phyloP scores from a whole-genome alignment of 2,797 vertebrate genomes.

The Syncerus caffer region DNA sequence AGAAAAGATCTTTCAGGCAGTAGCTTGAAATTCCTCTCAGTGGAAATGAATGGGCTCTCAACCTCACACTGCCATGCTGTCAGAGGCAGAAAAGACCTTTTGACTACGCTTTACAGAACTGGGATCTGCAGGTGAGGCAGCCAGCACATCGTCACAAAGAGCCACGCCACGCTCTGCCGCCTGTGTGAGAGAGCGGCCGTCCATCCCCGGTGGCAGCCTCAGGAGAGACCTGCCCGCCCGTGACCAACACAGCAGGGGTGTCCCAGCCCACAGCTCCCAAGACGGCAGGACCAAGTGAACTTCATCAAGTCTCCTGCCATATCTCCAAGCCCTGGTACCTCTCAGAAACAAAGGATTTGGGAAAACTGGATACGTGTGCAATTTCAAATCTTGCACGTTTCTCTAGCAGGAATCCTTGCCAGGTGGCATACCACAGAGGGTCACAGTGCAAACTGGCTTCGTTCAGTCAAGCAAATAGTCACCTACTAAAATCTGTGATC shows the following conservation, averaged over 20 bases:
- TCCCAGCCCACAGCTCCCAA: background rate
- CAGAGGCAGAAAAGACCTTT: background rate
- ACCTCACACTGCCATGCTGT: background rate
- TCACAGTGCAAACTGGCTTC: background rate
- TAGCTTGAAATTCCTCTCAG: background rate
- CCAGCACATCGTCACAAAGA: background rate
- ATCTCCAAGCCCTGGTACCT: background rate
- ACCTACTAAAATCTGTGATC: background rate
- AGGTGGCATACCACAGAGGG: background rate
- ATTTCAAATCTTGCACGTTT: background rate
- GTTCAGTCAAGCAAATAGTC: background rate
- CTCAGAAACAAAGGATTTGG: background rate
- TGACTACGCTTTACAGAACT: background rate
- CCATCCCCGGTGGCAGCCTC: background rate
- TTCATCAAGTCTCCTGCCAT: background rate
- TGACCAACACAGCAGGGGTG: fast-evolving
- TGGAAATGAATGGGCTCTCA: background rate
- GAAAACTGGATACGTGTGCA: background rate
- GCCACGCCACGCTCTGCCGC: fast-evolving
- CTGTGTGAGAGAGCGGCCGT: background rate
- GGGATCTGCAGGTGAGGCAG: background rate
- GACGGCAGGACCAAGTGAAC: background rate
- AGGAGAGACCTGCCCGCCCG: background rate
- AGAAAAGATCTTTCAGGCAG: background rate
- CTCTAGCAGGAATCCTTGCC: background rate